phyloP scores from a whole-genome alignment of 2,888 invertebrate genomes.

The Electrophaes corylata region DNA sequence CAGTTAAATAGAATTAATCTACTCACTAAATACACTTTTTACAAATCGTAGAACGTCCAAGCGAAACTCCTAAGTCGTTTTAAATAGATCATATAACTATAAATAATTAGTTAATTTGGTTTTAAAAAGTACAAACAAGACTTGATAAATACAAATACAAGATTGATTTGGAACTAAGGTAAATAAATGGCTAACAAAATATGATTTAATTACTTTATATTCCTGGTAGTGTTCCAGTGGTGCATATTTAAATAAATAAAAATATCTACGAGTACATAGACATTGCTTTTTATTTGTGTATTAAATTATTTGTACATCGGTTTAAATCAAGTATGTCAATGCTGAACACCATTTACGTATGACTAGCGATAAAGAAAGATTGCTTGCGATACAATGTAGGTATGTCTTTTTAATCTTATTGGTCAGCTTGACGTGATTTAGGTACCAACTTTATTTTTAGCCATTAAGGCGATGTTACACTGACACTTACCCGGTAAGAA shows the following conservation, averaged over 20 bases:
- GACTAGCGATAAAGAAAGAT: constrained; percentile 28
- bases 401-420: constrained; percentile 21
- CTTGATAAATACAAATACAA: no score
- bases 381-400: constrained; percentile 1
- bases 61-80: constrained; percentile 74
- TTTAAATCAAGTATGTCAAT: constrained; percentile 31
- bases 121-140: constrained; percentile 50
- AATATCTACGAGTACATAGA: background rate
- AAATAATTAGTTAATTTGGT: constrained; percentile 52
- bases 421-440: constrained; percentile 29
- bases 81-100: constrained; percentile 68
- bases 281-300: background rate
- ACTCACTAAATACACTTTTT: constrained; percentile 83
- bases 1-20: constrained; percentile 76
- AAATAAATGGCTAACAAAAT: background rate
- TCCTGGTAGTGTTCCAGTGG: background rate
- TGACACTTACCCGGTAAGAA: background rate
- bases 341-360: constrained; percentile 37
- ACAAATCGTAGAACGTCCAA: constrained; percentile 77
- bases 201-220: background rate
- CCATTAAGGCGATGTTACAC: constrained; percentile 14
- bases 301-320: constrained; percentile 16
- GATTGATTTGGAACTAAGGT: no score
- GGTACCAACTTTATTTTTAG: constrained; percentile 29
- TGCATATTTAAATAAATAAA: background rate